Evolutionary conservation across 2,797 vertebrate genomes (phyloP), one percentile per base, ranked within the genome.

Genomic region (Morus bassanus): DNA sequence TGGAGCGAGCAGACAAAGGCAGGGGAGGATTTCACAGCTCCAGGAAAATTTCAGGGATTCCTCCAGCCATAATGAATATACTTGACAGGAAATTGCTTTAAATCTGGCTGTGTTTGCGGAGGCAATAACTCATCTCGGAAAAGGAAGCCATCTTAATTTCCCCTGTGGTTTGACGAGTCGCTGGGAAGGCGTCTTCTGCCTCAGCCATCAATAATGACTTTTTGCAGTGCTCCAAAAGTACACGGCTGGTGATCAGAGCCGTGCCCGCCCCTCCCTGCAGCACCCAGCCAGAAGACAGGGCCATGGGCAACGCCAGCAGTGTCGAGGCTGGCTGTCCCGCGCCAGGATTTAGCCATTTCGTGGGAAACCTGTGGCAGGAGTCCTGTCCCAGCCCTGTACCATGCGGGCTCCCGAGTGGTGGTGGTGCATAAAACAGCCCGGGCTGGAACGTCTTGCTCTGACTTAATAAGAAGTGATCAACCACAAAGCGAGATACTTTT

Each of bases 71-170:
- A 68, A 57, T 95, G 90, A 95, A 95, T 93, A 89, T 75, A 89
- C 82, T 95, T 91, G 85, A 93, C 93, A 96, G 96, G 96, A 97
- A 97, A 97, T 97, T 97, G 96, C 95, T 94, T 89, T 93, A 89
- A 93, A 80, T 90, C 95, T 91, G 92, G 89, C 96, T 28, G 69
- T 95, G 93, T 97, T 97, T 95, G 94, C 61, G 50, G 90, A 97
- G 94, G 92, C 94, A 96, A 94, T 96, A 97, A 97, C 91, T 95
- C 92, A 91, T 96, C 94, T 93, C 79, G 4, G 91, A 67, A 70
- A 95, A 95, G 93, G 95, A 96, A 97, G 84, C 97, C 51, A 64
- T 89, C 89, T 97, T 97, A 97, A 97, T 97, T 97, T 97, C 97
- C 97, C 95, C 53, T 11, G 95, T 97, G 97, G 95, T 90, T 97